Percentiles rank a stretch among this genome's conserved stretches.
Conservation (phyloP, 2,113 vertebrate species). For the Gasterosteus aculeatus region DNA sequence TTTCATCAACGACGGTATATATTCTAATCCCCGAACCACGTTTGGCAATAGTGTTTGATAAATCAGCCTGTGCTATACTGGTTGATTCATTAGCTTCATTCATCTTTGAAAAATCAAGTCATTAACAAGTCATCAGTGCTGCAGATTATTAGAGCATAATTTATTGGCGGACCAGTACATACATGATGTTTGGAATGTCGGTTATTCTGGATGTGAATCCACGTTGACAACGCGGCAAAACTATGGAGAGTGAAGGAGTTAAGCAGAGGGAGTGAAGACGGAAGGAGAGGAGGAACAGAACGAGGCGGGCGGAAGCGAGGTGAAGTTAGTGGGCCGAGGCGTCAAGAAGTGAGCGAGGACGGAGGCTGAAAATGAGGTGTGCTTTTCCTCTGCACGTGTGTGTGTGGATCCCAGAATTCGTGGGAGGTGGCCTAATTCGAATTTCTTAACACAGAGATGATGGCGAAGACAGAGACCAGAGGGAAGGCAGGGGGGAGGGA, state of each 20-base stretch:
- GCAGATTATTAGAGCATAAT: neutral
- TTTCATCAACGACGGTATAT: no score
- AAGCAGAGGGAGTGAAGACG: neutral
- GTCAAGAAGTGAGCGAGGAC: slow-evolving; percentile 29
- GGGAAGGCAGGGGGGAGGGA: neutral
- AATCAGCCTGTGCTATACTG: neutral
- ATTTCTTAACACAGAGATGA: slow-evolving; percentile 48
- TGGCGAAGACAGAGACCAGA: slow-evolving; percentile 26
- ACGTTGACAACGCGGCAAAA: neutral
- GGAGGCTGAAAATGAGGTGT: slow-evolving; percentile 43
- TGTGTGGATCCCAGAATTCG: slow-evolving; percentile 22
- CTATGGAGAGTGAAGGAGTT: neutral
- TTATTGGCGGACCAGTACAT: slow-evolving; percentile 1
- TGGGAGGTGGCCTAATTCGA: slow-evolving; percentile 51
- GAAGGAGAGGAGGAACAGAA: slow-evolving; percentile 26
- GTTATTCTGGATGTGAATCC: slow-evolving; percentile 5
- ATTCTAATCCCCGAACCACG: neutral
- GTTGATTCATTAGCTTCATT: neutral
- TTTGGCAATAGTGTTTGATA: neutral
- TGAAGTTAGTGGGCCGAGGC: slow-evolving; percentile 32
- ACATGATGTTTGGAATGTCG: neutral
- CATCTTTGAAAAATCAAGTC: neutral
- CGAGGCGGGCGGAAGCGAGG: slow-evolving; percentile 24
- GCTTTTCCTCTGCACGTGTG: slow-evolving; percentile 56
- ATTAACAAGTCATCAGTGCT: neutral